Evolutionary conservation across 2,797 vertebrate species (phyloP), one percentile per base, ranked within the genome.

Genomic region (Dryobates pubescens): DNA sequence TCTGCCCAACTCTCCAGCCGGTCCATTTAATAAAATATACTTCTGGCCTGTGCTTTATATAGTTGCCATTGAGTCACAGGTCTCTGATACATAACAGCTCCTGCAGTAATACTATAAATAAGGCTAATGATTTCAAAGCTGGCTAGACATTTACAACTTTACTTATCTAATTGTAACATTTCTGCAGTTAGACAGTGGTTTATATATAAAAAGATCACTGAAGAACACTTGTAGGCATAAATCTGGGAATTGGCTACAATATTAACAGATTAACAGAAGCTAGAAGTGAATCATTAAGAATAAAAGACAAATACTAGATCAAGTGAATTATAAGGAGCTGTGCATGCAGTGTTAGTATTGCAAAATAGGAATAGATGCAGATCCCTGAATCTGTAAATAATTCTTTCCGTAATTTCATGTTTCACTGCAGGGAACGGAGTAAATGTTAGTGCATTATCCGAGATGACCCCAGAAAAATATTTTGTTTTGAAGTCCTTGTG

Each of bases 321-420:
- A 73, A 91, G 24, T 8, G 32, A 67, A 30, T 30, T 88, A 84
- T 43, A 64, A 89, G 79, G 32, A 86, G 41, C 10, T 45, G 5
- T 2, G 3, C 11, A 32, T 41, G 24, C 18, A 61, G 26, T 75
- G 24, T n/a, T 86, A 69, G 8, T 20, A 58, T 45, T 88, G 45
- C 13, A 79, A 86, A 95, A 74, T 43, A 76, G 82, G 18, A 84
- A 84, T 43, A 92, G 43, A 84, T 89, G 57, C 32, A 73, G 47
- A 79, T 6, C 6, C 63, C n/a, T 70, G 43, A 86, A 73, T 9
- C 13, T 73, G 64, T 64, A 93, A 93, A 93, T 86, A 78, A 86
- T 70, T 86, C 22, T 75, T 68, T 70, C 45, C 17, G 17, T 30
- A 77, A 68, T 88, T 91, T 56, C 20, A 64, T 27, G 9, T 91